A percentile compares a stretch with the other conserved stretches of the same genome.
These are phyloP conservation scores for Halcyon chelicuti DNA, from an alignment of 2,797 vertebrate species.

Conservation along the genomic window DNA sequence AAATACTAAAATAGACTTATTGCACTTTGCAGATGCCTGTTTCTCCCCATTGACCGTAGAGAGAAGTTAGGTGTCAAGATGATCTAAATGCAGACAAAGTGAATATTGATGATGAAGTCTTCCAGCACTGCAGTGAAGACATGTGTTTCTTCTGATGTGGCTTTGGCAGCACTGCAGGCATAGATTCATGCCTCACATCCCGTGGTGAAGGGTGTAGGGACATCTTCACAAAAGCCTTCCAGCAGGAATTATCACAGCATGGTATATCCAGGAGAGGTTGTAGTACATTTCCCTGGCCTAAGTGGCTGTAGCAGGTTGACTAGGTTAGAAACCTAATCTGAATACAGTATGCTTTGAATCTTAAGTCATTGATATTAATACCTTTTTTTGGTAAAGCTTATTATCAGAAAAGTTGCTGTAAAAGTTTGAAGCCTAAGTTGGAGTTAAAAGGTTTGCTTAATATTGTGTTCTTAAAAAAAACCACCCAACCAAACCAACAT, in stretches of 20 bases:
- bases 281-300: neutral
- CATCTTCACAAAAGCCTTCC: neutral
- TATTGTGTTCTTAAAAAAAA: neutral
- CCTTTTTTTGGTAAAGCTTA: neutral
- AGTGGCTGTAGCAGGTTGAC: neutral
- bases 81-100: neutral
- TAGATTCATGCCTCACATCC: neutral
- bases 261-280: neutral
- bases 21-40: neutral
- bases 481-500: neutral
- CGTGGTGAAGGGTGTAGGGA: neutral
- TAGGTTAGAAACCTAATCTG: neutral
- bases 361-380: neutral
- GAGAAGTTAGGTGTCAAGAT: neutral
- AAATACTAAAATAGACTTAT: neutral
- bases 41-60: neutral
- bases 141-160: neutral
- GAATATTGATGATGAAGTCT: neutral
- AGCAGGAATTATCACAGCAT: neutral
- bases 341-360: neutral
- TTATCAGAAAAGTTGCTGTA: neutral
- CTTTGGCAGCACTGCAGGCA: neutral
- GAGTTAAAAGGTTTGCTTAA: neutral
- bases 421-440: neutral
- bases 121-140: neutral